Evolutionary conservation across 2,797 vertebrate genomes (phyloP).

Genomic region (Graptemys geographica): DNA sequence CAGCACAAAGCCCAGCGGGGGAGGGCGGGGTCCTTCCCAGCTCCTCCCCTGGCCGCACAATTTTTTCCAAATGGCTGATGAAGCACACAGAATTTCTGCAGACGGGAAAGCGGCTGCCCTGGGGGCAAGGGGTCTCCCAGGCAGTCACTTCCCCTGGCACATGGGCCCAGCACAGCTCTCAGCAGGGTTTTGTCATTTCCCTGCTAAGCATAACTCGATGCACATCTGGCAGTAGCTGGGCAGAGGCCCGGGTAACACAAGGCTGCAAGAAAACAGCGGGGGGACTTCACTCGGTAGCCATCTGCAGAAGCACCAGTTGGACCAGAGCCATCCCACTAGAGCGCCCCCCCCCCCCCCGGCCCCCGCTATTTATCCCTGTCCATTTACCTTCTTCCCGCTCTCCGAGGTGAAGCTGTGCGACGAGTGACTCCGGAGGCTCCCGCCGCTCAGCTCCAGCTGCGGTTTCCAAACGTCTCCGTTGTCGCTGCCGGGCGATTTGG

Average conservation of each 20-base stretch:
- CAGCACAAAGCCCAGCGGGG: background rate
- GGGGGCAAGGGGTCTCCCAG: background rate
- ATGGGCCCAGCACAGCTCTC: background rate
- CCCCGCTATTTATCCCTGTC: rapidly evolving
- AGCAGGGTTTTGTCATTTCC: background rate
- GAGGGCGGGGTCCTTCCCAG: rapidly evolving
- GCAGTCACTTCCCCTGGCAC: background rate
- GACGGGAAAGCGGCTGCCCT: background rate
- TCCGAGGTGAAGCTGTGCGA: constrained; percentile 85
- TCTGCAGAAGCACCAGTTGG: background rate
- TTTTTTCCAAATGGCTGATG: background rate
- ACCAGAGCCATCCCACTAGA: background rate
- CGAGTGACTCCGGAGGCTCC: constrained; percentile 81
- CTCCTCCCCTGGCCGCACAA: rapidly evolving
- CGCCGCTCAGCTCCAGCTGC: constrained; percentile 70
- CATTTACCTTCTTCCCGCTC: constrained; percentile 88
- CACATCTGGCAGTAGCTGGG: background rate
- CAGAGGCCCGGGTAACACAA: rapidly evolving
- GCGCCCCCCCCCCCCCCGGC: background rate
- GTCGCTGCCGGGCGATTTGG: constrained; percentile 77
- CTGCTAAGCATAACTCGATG: background rate
- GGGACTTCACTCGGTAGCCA: no score
- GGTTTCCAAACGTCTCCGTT: constrained; percentile 84
- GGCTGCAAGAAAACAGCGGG: background rate
- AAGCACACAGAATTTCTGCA: background rate